A percentile compares a stretch with the other conserved stretches of the same genome.
Evolutionary conservation across 2,797 vertebrate species (phyloP).

Genomic region (Coccyzus lansbergi): DNA sequence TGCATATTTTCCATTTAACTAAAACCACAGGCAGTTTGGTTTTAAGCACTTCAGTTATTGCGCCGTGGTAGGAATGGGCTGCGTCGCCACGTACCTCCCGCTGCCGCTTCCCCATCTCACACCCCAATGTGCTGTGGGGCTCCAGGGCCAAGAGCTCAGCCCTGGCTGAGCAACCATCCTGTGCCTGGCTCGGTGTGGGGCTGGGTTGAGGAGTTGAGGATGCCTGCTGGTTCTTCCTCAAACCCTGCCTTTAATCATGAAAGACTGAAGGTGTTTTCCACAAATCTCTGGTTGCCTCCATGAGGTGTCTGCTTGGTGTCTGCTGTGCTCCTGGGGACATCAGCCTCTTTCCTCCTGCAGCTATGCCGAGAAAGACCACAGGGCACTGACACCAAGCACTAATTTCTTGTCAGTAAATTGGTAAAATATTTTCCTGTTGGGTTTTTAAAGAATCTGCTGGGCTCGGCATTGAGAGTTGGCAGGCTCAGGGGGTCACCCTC

Average conservation of each 20-base stretch:
- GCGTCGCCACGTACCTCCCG: fast-evolving
- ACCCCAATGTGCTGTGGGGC: fast-evolving
- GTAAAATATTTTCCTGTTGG: background rate
- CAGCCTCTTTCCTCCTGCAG: background rate
- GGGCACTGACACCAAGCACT: background rate
- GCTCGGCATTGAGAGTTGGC: background rate
- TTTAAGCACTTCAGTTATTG: background rate
- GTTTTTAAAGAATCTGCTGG: background rate
- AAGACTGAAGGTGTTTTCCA: background rate
- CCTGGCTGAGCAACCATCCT: fast-evolving
- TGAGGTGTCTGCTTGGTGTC: background rate
- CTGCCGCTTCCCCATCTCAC: background rate
- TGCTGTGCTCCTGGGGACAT: background rate
- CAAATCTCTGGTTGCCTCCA: background rate
- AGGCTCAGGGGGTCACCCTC: background rate
- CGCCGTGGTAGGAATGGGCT: background rate
- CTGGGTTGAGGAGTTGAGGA: background rate
- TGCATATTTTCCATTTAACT: background rate
- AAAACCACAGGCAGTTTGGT: constrained; percentile 43
- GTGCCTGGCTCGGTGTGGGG: background rate
- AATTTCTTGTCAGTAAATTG: background rate
- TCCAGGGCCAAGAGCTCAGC: background rate
- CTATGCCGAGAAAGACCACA: background rate
- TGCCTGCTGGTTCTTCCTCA: background rate
- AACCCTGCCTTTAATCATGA: background rate